Evolutionary conservation across 2,797 vertebrate species (phyloP).

Genomic region (Atherinosoma microstoma): DNA sequence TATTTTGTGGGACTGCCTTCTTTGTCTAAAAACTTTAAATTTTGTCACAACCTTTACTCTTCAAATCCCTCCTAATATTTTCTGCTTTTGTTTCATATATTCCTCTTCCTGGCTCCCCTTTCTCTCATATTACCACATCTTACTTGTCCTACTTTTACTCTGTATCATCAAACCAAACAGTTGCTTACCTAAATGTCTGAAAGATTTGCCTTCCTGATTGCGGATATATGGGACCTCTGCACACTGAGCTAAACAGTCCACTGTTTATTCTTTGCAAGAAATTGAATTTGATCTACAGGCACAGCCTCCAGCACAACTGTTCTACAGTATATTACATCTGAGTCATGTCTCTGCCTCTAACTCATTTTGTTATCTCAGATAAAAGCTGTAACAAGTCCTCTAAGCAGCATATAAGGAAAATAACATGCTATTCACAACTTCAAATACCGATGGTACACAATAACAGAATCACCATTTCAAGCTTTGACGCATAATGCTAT

Average conservation of each 20-base stretch:
- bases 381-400: constrained; percentile 23
- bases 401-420: constrained; percentile 32
- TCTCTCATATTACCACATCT: constrained; percentile 35
- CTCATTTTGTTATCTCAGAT: constrained; percentile 32
- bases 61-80: not conserved
- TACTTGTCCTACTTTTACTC: constrained; percentile 52
- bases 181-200: constrained; percentile 46
- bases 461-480: constrained; percentile 16
- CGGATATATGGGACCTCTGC: constrained; percentile 36
- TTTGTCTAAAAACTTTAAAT: constrained; percentile 24
- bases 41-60: constrained; percentile 12
- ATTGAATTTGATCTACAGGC: constrained; percentile 56
- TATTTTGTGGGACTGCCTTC: constrained; percentile 18
- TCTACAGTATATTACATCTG: constrained; percentile 37
- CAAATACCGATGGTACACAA: constrained; percentile 25
- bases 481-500: constrained; percentile 29
- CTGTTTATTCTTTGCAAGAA: constrained; percentile 41
- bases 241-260: constrained; percentile 53
- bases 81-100: constrained; percentile 23
- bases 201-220: constrained; percentile 52
- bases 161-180: constrained; percentile 48
- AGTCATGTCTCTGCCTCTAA: constrained; percentile 41
- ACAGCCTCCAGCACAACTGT: constrained; percentile 34
- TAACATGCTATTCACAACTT: constrained; percentile 29
- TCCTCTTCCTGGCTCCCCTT: constrained; percentile 16